phyloP scores from a whole-genome alignment of 2,113 vertebrate genomes.

The Protobothrops flavoviridis region DNA sequence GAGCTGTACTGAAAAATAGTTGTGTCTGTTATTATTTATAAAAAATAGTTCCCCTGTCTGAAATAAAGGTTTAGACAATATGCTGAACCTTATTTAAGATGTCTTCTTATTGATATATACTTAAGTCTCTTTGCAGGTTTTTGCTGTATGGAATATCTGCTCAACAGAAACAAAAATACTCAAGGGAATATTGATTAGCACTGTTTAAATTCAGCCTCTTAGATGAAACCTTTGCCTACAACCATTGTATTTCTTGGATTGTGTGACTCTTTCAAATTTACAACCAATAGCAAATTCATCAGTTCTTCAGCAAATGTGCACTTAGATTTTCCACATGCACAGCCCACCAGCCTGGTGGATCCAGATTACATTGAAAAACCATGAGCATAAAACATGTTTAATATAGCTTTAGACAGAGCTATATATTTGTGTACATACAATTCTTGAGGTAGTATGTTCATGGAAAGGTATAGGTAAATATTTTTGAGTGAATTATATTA shows the following conservation, averaged over 20 bases:
- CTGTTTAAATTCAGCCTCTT: conserved; percentile 48
- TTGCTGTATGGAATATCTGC: conserved; percentile 39
- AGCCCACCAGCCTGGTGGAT: not conserved
- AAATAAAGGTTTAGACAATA: conserved; percentile 18
- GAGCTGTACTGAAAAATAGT: conserved; percentile 24
- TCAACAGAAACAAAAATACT: conserved; percentile 57
- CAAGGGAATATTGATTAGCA: conserved; percentile 47
- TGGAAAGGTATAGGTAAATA: not conserved
- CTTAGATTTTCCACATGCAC: not conserved
- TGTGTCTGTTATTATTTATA: conserved; percentile 19
- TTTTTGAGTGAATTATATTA: conserved; percentile 16
- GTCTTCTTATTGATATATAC: conserved; percentile 49
- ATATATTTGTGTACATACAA: not conserved
- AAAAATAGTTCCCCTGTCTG: conserved; percentile 22
- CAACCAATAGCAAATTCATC: conserved; percentile 10
- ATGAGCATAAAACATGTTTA: not conserved
- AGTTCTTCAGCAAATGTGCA: not conserved
- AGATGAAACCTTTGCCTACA: conserved; percentile 41
- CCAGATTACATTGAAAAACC: conserved; percentile 10
- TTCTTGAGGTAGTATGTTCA: not conserved
- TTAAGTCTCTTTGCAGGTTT: conserved; percentile 37
- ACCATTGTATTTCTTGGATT: conserved; percentile 46
- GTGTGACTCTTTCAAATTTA: conserved; percentile 38
- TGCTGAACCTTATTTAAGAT: conserved; percentile 27
- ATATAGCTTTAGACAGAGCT: not conserved